These are phyloP conservation scores for Anniella stebbinsi DNA, from an alignment of 2,797 vertebrate genomes.

Conservation along the genomic window DNA sequence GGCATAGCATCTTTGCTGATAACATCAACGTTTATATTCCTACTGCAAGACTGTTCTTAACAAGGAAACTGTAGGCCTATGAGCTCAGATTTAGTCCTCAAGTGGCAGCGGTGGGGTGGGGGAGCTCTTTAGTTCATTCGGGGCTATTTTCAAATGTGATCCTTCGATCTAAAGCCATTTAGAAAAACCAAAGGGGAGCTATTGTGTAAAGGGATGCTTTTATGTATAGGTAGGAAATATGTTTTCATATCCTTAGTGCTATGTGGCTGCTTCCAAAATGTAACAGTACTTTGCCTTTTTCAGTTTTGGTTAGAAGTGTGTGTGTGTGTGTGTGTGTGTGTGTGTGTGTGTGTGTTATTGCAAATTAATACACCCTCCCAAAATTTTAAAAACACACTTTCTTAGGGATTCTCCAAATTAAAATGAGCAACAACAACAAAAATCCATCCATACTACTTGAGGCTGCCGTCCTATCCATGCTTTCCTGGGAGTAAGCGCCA, in stretches of 20 bases:
- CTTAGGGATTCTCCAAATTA: not conserved
- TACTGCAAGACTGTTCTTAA: slow-evolving; percentile 45
- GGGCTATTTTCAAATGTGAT: not conserved
- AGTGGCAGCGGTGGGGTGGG: not conserved
- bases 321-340: no score
- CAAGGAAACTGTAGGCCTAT: slow-evolving; percentile 35
- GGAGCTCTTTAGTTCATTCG: not conserved
- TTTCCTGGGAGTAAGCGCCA: not conserved
- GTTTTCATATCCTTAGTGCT: not conserved
- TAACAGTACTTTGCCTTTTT: not conserved
- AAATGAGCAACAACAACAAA: slow-evolving; percentile 42
- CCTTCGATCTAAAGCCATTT: not conserved
- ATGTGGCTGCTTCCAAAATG: not conserved
- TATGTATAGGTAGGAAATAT: not conserved
- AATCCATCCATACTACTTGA: not conserved
- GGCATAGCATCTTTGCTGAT: slow-evolving; percentile 68
- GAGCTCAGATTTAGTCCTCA: not conserved
- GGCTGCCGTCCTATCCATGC: not conserved
- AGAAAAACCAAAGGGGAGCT: not conserved
- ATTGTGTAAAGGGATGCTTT: not conserved
- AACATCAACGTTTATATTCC: slow-evolving; percentile 62
- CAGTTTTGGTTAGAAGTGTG: not conserved
- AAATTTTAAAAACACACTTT: not conserved
- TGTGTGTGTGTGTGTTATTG: not conserved
- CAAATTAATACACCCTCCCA: not conserved